Evolutionary conservation across 2,888 invertebrate species (phyloP).

Genomic region (Rhagonycha fulva): DNA sequence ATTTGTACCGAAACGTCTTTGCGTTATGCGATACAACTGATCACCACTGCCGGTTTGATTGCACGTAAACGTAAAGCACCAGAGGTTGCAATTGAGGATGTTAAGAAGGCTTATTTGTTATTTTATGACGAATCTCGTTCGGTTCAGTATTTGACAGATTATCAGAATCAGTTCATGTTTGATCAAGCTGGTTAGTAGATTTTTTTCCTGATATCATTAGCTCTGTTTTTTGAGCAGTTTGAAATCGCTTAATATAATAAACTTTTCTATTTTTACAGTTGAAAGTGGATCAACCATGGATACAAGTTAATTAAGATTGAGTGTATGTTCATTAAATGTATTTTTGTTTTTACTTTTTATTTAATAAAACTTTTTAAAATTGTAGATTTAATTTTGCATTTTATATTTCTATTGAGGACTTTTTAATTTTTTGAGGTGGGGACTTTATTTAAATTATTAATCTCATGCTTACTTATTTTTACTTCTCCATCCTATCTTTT

Average conservation of each 20-base stretch:
- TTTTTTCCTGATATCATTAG: too few species aligned
- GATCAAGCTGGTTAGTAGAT: slow-evolving; percentile 58
- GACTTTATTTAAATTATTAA: too few species aligned
- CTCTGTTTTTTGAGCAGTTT: too few species aligned
- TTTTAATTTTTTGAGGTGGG: too few species aligned
- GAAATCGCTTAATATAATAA: too few species aligned
- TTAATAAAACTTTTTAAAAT: neutral
- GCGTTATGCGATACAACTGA: slow-evolving; percentile 96
- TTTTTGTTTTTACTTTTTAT: neutral
- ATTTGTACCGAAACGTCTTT: slow-evolving; percentile 93
- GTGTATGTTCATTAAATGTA: neutral
- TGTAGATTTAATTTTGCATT: neutral
- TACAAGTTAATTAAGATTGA: slow-evolving; percentile 1
- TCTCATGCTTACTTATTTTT: too few species aligned
- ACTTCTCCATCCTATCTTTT: too few species aligned
- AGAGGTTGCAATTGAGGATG: slow-evolving; percentile 85
- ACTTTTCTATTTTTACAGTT: neutral
- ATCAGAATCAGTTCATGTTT: slow-evolving; percentile 96
- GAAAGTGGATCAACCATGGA: slow-evolving; percentile 10
- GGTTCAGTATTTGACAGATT: slow-evolving; percentile 91
- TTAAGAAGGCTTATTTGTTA: slow-evolving; percentile 92
- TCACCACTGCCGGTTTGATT: slow-evolving; percentile 95
- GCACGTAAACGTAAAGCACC: slow-evolving; percentile 85
- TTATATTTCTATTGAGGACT: too few species aligned
- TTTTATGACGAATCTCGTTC: slow-evolving; percentile 95